Percentiles rank a stretch among this genome's conserved stretches.
These are phyloP conservation scores for Tauraco erythrolophus DNA, from an alignment of 2,113 vertebrate species.

Conservation along the genomic window DNA sequence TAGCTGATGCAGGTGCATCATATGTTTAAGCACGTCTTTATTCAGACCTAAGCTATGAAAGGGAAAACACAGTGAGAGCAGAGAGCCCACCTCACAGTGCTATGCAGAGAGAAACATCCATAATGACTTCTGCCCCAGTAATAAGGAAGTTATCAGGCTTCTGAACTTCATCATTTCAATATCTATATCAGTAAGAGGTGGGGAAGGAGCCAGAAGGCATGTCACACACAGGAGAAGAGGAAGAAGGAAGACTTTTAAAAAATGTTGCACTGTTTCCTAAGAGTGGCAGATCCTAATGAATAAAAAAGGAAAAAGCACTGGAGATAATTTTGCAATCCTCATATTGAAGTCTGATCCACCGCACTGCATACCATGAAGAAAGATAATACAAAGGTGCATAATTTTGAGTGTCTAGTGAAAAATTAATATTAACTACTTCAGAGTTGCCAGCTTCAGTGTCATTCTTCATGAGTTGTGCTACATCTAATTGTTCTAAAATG, in stretches of 20 bases:
- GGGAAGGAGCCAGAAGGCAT: neutral
- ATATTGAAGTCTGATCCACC: neutral
- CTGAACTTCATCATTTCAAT: neutral
- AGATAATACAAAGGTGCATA: neutral
- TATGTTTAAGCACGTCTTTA: neutral
- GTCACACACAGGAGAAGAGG: neutral
- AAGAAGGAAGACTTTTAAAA: neutral
- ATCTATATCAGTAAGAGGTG: neutral
- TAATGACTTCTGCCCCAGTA: neutral
- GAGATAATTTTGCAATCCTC: neutral
- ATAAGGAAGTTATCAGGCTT: neutral
- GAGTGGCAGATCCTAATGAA: neutral
- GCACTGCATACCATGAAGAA: neutral
- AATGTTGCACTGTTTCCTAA: neutral
- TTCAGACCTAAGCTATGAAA: neutral
- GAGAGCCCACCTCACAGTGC: neutral
- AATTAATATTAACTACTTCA: neutral
- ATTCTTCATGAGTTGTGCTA: neutral
- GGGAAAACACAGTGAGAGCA: neutral
- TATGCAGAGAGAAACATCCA: neutral
- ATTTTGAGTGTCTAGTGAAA: neutral
- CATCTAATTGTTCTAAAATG: neutral
- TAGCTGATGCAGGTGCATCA: neutral
- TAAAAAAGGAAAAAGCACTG: neutral
- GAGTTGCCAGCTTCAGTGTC: neutral